These are phyloP conservation scores for Pinctada fucata DNA, from an alignment of 2,888 invertebrate genomes.

Conservation along the genomic window DNA sequence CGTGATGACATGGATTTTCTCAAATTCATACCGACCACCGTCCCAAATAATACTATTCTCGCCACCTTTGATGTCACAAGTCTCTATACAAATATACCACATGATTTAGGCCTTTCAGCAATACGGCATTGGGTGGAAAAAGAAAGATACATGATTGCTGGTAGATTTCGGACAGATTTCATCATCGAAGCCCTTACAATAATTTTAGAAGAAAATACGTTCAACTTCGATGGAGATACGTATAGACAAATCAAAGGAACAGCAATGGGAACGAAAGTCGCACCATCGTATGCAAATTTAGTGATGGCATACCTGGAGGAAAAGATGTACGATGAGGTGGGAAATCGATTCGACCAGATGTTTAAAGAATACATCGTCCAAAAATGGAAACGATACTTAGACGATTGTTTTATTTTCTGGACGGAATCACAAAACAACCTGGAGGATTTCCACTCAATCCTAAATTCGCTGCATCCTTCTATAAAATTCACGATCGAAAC, in stretches of 20 bases:
- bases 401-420: slow-evolving; percentile 41
- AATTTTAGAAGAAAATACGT: slow-evolving; percentile 36
- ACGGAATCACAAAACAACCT: background rate
- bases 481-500: slow-evolving; percentile 33
- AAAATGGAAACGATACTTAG: slow-evolving; percentile 36
- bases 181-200: slow-evolving; percentile 25
- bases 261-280: slow-evolving; percentile 39
- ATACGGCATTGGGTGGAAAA: slow-evolving; percentile 30
- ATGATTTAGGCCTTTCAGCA: slow-evolving; percentile 25
- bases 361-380: slow-evolving; percentile 7
- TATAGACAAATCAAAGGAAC: slow-evolving; percentile 39
- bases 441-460: slow-evolving; percentile 5
- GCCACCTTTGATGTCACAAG: slow-evolving; percentile 31
- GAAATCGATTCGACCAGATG: slow-evolving; percentile 8
- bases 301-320: slow-evolving; percentile 26
- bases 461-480: slow-evolving; percentile 9
- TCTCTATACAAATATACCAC: slow-evolving; percentile 36
- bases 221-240: slow-evolving; percentile 22
- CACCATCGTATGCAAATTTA: slow-evolving; percentile 40
- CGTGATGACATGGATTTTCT: slow-evolving; percentile 30
- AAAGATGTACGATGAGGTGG: slow-evolving; percentile 11
- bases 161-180: slow-evolving; percentile 20
- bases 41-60: slow-evolving; percentile 6
- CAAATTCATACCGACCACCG: slow-evolving; percentile 8
- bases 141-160: background rate